Conservation (phyloP, 2,888 invertebrate species). For the Drosophila setosimentum region DNA sequence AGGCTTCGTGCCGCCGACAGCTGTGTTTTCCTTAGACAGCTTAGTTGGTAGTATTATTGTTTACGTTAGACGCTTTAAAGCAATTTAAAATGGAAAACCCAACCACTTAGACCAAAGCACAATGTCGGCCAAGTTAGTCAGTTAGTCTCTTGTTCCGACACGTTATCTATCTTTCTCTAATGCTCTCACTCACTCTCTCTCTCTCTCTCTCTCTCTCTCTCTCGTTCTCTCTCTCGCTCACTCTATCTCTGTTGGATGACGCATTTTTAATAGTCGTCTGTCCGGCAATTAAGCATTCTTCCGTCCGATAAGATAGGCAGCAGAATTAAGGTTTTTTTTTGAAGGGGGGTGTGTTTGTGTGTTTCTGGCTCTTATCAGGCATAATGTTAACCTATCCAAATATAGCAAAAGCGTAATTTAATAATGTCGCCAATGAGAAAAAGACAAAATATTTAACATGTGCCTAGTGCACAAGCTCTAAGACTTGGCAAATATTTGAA, state of each 20-base stretch:
- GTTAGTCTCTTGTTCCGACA: slow-evolving; percentile 17
- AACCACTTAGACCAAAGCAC: slow-evolving; percentile 54
- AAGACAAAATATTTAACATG: slow-evolving; percentile 16
- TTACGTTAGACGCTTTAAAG: slow-evolving; percentile 59
- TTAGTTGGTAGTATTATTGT: slow-evolving; percentile 55
- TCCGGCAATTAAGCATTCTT: slow-evolving; percentile 66
- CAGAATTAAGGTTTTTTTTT: not conserved
- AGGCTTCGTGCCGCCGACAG: slow-evolving; percentile 38
- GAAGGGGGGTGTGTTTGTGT: slow-evolving; percentile 3
- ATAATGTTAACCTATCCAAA: slow-evolving; percentile 70
- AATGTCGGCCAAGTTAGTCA: slow-evolving; percentile 24
- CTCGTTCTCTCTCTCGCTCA: not conserved
- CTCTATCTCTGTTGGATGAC: slow-evolving; percentile 46
- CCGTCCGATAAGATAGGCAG: slow-evolving; percentile 67
- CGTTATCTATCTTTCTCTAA: not conserved
- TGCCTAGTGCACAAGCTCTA: not conserved
- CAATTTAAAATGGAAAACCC: slow-evolving; percentile 49
- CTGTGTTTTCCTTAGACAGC: slow-evolving; percentile 30
- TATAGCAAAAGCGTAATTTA: slow-evolving; percentile 70
- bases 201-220: no score
- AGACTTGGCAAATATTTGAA: slow-evolving; percentile 51
- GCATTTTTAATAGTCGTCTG: slow-evolving; percentile 59
- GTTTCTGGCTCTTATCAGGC: slow-evolving; percentile 38
- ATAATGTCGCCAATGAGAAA: slow-evolving; percentile 50
- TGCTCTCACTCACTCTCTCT: not conserved